phyloP scores from a whole-genome alignment of 2,888 invertebrate genomes.

The Cataglyphis cursor region DNA sequence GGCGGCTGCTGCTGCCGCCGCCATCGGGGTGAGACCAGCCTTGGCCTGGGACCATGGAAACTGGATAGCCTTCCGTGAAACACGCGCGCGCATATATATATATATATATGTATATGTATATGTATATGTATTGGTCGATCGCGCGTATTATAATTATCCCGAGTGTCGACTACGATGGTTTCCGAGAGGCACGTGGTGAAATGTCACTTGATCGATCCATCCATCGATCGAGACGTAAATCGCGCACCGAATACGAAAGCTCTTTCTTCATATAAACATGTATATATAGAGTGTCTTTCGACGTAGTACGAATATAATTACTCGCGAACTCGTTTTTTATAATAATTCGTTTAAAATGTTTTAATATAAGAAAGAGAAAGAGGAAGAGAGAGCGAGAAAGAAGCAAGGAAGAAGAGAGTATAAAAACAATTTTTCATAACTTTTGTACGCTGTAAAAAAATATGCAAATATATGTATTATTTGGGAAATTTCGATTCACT shows the following conservation, averaged over 20 bases:
- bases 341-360: neutral
- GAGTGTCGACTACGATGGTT: neutral
- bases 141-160: conserved; percentile 49
- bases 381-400: neutral
- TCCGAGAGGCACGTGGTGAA: conserved; percentile 25
- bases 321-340: neutral
- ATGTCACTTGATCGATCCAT: conserved; percentile 4
- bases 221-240: conserved; percentile 34
- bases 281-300: too few relatives aligned
- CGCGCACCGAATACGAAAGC: neutral
- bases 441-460: neutral
- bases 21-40: conserved; percentile 74
- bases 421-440: neutral
- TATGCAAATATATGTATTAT: neutral
- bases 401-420: neutral
- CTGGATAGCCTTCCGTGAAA: conserved; percentile 55
- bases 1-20: neutral
- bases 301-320: neutral
- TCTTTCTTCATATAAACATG: neutral
- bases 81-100: conserved; percentile 32
- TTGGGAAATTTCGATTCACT: neutral
- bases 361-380: neutral
- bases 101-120: neutral
- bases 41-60: conserved; percentile 73
- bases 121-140: conserved; percentile 37